phyloP scores from a whole-genome alignment of 2,797 vertebrate genomes.

The Ptychobarbus kaznakovi region DNA sequence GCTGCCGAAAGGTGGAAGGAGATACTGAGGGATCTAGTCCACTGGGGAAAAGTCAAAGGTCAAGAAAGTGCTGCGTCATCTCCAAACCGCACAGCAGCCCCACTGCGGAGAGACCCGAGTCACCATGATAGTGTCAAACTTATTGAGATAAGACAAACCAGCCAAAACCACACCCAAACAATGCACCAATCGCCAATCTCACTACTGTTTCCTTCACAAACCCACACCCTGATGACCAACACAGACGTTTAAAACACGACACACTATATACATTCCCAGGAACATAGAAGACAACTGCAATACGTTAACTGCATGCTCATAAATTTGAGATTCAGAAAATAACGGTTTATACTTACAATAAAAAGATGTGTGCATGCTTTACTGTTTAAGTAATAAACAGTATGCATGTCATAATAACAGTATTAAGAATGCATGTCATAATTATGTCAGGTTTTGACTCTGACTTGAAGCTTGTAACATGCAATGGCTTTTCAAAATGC shows the following conservation, averaged over 20 bases:
- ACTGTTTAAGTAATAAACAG: neutral
- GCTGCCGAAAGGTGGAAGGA: neutral
- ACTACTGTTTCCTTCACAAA: neutral
- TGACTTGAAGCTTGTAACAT: neutral
- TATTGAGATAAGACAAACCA: neutral
- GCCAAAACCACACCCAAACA: constrained; percentile 37
- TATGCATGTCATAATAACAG: too few species aligned
- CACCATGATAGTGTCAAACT: neutral
- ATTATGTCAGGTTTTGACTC: neutral
- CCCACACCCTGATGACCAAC: neutral
- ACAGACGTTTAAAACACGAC: neutral
- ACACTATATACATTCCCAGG: neutral
- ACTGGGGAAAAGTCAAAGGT: constrained; percentile 56
- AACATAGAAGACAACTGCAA: neutral
- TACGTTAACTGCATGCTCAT: neutral
- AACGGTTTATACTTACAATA: neutral
- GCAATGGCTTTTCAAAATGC: neutral
- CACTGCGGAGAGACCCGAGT: constrained; percentile 7
- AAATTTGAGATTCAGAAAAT: neutral
- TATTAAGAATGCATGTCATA: neutral
- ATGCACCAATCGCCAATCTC: constrained; percentile 41
- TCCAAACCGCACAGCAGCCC: constrained; percentile 13
- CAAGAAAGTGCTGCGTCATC: constrained; percentile 51
- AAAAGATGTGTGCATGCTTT: neutral
- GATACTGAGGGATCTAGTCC: constrained; percentile 26